Evolutionary conservation across 1,140 invertebrate species (phyloP), one percentile per base, ranked within the genome.

Genomic region (Proales similis): DNA sequence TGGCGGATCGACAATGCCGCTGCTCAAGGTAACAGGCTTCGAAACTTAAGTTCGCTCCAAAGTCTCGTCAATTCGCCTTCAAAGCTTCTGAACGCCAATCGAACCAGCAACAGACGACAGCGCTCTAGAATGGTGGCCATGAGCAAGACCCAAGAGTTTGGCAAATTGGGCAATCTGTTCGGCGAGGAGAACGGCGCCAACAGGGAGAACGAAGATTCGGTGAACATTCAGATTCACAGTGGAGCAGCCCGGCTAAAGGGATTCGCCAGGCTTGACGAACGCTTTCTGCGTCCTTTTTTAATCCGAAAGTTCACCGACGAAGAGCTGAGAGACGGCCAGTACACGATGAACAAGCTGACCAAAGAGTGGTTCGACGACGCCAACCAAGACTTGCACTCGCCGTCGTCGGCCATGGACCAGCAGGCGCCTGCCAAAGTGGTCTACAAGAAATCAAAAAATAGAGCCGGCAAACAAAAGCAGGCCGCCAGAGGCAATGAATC

Each of bases 271-370:
- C 82, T 89, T 70, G 90, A 96, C 77, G 80, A 88, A 46, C 90
- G 90, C 71, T 94, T 92, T 77, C 84, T 96, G 51, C 89, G 87
- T 65, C 91, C 91, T 4, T 93, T 94, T 72, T 94, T 96, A 71
- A 94, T 90, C 0, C 79, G 90, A 64, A 79, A 89, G 65, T 92
- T 95, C 69, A 94, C 90, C 20, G 88, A 92, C 74, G 83, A 87
- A 80, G 84, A 95, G 78, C 74, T 95, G 43, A 88, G 88, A 70
- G 90, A 93, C 74, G 92, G 90, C 69, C 88, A 90, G 71, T 89
- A 85, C 45, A 89, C 93, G 78, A 94, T 95, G 89, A 88, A 87
- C 4, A 87, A 90, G 76, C 77, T 95, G 43, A 92, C 90, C 1
- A 91, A 92, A 72, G 86, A 93, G 71, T 95, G 90, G 90, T 93